Base-by-base conservation (phyloP, 2,888 invertebrate genomes). In the Lepidonotus clava region DNA sequence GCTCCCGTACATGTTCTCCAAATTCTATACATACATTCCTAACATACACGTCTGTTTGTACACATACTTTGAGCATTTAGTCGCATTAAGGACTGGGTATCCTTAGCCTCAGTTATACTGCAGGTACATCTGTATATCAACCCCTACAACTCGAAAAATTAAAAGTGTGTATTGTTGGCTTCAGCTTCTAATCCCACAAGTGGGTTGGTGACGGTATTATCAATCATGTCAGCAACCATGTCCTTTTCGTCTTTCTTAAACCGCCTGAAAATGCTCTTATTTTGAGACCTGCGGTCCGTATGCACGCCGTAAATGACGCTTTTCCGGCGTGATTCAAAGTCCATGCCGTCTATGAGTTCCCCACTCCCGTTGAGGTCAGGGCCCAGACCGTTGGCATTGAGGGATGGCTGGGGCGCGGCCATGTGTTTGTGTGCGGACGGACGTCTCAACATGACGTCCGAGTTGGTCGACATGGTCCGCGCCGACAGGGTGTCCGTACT, bases 321-420 rank as follows among this genome's bases (percentile, higher is more conserved):
- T 38, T 84, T 84, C 40, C 84, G 36, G 34, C 40, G 38, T 21
- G 84, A 84, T 38, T 84, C 84, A 66, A 84, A 84, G 41, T 84
- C 84, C 38, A 24, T 21, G 1, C 80, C 80, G 6, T 51, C 14
- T 51, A 51, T 51, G 21, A 14, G 14, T 67, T 28, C 67, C 67
- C 67, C 18, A n/a, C n/a, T n/a, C n/a, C 32, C 1, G n/a, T 6
- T 11, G 28, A 2, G 14, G 24, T 38, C 77, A 21, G 36, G 1
- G 28, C 40, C 40, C 40, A n/a, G n/a, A n/a, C 6, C 40, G 40
- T 2, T n/a, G 1, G n/a, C n/a, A n/a, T n/a, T n/a, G n/a, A n/a
- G n/a, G n/a, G n/a, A n/a, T n/a, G n/a, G n/a, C n/a, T n/a, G n/a
- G n/a, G n/a, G n/a, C n/a, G n/a, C n/a, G n/a, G n/a, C n/a, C n/a